Base-by-base conservation (phyloP, 2,888 invertebrate species). In the Schrankia costaestrigalis region DNA sequence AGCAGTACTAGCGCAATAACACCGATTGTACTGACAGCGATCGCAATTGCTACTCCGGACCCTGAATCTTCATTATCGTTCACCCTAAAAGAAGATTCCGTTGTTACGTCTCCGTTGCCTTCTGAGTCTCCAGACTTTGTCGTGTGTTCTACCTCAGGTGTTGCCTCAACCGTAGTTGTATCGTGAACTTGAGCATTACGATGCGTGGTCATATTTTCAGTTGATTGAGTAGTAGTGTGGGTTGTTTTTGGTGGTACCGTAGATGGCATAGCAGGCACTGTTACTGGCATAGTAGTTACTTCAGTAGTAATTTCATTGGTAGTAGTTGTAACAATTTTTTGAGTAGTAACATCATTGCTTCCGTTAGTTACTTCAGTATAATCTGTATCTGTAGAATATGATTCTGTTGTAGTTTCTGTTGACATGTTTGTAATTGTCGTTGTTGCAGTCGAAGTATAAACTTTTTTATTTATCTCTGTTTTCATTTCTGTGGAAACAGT, bases 11-110 rank as follows among this genome's bases (percentile, higher is more conserved):
- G 80, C 26, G 95, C 94, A 29, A 94, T 89, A 9, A 94, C 93
- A 4, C 94, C 95, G 34, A 95, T 93, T 7, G 93, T 92, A 49
- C 95, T 94, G 39, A 96, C 93, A 4, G 93, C 92, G 40, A 95
- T 93, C 8, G 95, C 95, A 7, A 94, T 93, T 30, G 95, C 92
- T 3, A 94, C 93, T 35, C 93, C 93, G 0, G 91, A 90, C 24
- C 90, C 90, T 2, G 88, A 39, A 11, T 56, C 83, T 19, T 83
- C 85, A 4, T 68, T 78, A 3, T 67, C 62, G 9, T 71, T 28
- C 56, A 58, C 75, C 52, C 60, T 72, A 13, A 63, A 72, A 13
- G 71, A 78, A 15, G 67, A 74, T 57, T 74, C 84, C 33, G 77
- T 89, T 3, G 75, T 83, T 61, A 72, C 53, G 12, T 72, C 80